Evolutionary conservation across 2,888 invertebrate genomes (phyloP).

Genomic region (Trichogramma evanescens): DNA sequence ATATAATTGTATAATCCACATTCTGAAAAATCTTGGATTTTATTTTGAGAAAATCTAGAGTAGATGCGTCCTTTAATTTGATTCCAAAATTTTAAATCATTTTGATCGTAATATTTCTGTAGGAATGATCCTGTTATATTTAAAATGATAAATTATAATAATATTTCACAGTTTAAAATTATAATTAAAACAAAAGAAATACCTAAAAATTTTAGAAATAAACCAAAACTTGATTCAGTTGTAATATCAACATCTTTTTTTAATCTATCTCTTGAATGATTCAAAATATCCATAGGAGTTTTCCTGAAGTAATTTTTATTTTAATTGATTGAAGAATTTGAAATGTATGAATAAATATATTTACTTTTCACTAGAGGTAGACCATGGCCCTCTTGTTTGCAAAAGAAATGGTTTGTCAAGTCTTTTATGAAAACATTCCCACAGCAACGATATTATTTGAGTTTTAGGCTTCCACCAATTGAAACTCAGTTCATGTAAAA

Average conservation of each 20-base stretch:
- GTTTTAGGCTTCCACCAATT: constrained; percentile 51
- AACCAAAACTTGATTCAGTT: constrained; percentile 49
- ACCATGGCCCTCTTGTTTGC: constrained; percentile 46
- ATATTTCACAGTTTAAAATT: constrained; percentile 24
- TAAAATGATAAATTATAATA: neutral
- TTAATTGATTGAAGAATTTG: constrained; percentile 17
- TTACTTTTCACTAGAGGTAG: constrained; percentile 46
- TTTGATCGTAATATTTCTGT: constrained; percentile 32
- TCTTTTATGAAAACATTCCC: constrained; percentile 56
- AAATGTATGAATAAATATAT: constrained; percentile 26
- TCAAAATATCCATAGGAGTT: constrained; percentile 35
- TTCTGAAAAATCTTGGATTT: constrained; percentile 52
- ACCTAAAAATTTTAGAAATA: constrained; percentile 50
- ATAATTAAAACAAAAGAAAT: constrained; percentile 21
- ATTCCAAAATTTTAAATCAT: constrained; percentile 44
- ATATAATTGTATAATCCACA: constrained; percentile 54
- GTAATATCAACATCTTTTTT: constrained; percentile 27
- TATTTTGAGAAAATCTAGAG: constrained; percentile 54
- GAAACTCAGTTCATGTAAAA: constrained; percentile 45
- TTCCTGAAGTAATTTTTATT: constrained; percentile 27
- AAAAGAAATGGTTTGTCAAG: constrained; percentile 52
- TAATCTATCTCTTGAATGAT: constrained; percentile 45
- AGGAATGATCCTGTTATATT: constrained; percentile 38
- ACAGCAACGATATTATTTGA: constrained; percentile 50
- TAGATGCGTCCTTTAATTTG: constrained; percentile 55